Evolutionary conservation across 2,797 vertebrate species (phyloP), one percentile per base, ranked within the genome.

Genomic region (Sebastes matsubarae): DNA sequence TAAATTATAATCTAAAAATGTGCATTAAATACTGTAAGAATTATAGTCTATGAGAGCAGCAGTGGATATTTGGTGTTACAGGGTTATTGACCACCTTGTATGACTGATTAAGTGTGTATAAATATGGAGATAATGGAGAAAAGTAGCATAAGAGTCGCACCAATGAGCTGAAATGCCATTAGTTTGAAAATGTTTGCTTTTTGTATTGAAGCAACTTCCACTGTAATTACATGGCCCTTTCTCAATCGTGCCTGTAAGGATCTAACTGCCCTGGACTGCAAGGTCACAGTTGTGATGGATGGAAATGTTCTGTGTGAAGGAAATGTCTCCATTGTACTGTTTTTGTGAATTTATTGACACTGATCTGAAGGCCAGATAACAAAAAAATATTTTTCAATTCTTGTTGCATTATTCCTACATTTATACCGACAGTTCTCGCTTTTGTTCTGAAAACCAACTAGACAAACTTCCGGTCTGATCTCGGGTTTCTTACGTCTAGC

Each of bases 361-460:
- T n/a, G 32, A 6, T 14, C 52, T 58, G 6, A 50, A 61, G 57
- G 42, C 7, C 14, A 67, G 38, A 11, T 13, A 8, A 11, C 6
- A 38, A 52, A 38, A 24, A 18, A 1, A 2, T 5, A 1, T 52
- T 34, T 20, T 34, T 34, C 32, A 34, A 34, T 34, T 36, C 34
- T 36, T 36, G 11, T 36, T 36, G 36, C 36, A 13, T 34, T 36
- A 36, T 36, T 13, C 36, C 36, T 36, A 36, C 10, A 36, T 36
- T 36, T 36, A 36, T 36, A 6, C 38, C 2, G 16, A 50, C 16
- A 50, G 46, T 20, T 54, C 10, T 34, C 9, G 50, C 20, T 77
- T 84, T 85, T 87, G 12, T 78, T 84, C 2, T 87, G 80, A 88
- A 87, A 32, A 9, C 2, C 13, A 25, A 34, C 13, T 13, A 0